A percentile compares a stretch with the other conserved stretches of the same genome.
These are phyloP conservation scores for Lanius collurio DNA, from an alignment of 2,113 vertebrate genomes.

Conservation along the genomic window DNA sequence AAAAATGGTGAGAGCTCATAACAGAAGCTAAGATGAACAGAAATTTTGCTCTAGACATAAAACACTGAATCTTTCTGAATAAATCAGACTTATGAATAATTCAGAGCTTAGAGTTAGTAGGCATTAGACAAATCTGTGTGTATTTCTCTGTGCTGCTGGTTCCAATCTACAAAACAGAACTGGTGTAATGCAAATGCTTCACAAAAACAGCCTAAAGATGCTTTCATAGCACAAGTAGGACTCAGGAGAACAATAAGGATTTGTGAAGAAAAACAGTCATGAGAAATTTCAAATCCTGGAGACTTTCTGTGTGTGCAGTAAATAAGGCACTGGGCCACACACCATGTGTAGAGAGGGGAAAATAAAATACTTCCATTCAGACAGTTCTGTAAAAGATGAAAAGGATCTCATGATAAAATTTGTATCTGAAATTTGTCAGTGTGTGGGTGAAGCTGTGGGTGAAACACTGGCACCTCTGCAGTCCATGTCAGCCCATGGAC, in stretches of 20 bases:
- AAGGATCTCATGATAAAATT: not conserved
- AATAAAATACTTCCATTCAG: not conserved
- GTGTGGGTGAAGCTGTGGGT: not conserved
- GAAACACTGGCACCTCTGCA: not conserved
- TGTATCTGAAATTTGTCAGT: not conserved
- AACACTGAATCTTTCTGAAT: not conserved
- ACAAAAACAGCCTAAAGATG: not conserved
- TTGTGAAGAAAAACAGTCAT: not conserved
- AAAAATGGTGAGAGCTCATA: not conserved
- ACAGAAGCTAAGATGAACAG: not conserved
- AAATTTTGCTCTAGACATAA: not conserved
- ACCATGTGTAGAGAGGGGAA: fast-evolving
- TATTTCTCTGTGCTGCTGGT: not conserved
- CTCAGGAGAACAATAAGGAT: not conserved
- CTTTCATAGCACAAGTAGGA: not conserved
- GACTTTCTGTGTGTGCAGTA: not conserved
- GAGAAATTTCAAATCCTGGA: not conserved
- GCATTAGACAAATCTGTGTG: not conserved
- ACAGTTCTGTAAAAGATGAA: not conserved
- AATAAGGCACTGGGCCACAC: not conserved
- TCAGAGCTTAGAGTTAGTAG: not conserved
- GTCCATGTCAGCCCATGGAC: not conserved
- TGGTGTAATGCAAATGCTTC: not conserved
- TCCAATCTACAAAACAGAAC: not conserved
- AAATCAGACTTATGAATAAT: not conserved